These are phyloP conservation scores for Cisticola juncidis DNA, from an alignment of 2,113 vertebrate genomes.

Conservation along the genomic window DNA sequence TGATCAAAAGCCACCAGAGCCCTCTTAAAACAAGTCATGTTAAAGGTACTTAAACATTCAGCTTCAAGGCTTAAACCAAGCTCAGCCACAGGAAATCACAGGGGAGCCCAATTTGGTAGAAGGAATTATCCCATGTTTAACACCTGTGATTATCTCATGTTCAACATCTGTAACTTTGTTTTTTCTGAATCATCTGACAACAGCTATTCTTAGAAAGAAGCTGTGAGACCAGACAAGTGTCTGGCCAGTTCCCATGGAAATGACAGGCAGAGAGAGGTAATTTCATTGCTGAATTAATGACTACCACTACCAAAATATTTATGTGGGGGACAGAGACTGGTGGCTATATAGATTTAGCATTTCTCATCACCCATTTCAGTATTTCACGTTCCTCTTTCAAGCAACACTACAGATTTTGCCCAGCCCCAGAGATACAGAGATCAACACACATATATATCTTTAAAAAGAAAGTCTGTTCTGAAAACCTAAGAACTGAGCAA, in stretches of 20 bases:
- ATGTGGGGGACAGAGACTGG: accelerated
- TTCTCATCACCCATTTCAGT: not conserved
- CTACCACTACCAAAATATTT: not conserved
- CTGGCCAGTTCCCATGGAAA: not conserved
- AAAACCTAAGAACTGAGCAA: not conserved
- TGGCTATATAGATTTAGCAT: accelerated
- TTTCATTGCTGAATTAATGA: not conserved
- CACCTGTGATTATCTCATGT: not conserved
- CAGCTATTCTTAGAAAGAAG: not conserved
- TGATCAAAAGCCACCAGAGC: not conserved
- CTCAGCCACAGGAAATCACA: not conserved
- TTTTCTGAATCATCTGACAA: not conserved
- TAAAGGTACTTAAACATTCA: not conserved
- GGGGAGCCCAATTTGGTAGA: not conserved
- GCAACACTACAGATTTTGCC: not conserved
- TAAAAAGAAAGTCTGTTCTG: not conserved
- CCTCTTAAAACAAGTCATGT: not conserved
- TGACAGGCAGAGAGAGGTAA: not conserved
- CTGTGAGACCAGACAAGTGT: not conserved
- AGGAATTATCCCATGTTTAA: not conserved
- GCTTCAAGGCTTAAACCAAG: not conserved
- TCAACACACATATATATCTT: accelerated
- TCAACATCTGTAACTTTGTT: not conserved
- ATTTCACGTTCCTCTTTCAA: not conserved
- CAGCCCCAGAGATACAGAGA: accelerated